Conservation (phyloP, 1,140 invertebrate genomes). For the Saxidomus purpurata region DNA sequence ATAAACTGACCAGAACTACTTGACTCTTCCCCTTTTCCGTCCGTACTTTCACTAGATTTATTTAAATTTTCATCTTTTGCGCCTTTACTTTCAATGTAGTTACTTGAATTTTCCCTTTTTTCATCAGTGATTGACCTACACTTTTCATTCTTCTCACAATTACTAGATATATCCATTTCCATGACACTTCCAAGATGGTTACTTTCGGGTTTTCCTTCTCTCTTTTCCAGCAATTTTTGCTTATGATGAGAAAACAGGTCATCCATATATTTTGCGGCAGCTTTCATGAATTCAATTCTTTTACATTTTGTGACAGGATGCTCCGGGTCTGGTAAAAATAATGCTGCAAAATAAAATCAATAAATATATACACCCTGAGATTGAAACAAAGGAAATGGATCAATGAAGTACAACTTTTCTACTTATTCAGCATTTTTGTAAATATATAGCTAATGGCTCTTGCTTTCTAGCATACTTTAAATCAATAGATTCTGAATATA, state of each 20-base stretch:
- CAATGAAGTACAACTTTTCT: no score
- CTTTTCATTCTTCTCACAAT: no score
- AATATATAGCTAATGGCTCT: neutral
- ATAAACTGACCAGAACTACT: no score
- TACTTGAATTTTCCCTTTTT: no score
- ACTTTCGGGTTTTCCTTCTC: neutral
- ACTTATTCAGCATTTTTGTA: neutral
- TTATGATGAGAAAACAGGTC: neutral
- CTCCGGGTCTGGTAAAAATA: neutral
- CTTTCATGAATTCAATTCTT: neutral
- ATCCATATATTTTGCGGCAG: neutral
- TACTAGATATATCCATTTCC: no score
- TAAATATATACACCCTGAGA: neutral
- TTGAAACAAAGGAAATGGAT: neutral
- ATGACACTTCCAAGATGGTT: no score
- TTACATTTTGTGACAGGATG: neutral
- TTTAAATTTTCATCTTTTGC: no score
- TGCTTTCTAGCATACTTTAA: neutral
- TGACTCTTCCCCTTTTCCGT: no score
- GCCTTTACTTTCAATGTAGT: no score
- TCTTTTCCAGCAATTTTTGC: neutral
- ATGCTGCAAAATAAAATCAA: neutral
- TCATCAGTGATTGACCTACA: no score
- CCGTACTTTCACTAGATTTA: no score
- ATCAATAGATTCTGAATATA: neutral